Conservation (phyloP, 2,888 invertebrate species). For the Piscicola geometra region DNA sequence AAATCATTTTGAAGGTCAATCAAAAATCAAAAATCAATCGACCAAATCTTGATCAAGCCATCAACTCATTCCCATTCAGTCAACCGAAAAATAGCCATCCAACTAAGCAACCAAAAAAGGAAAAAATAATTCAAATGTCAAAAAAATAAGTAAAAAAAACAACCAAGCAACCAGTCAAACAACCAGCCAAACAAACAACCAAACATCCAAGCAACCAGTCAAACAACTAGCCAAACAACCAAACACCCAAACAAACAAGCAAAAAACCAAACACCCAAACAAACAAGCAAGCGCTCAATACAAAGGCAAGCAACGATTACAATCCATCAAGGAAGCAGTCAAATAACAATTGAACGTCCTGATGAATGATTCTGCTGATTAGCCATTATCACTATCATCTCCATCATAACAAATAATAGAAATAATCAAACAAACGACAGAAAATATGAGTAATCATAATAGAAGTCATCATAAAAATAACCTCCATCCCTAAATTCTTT, state of each 20-base stretch:
- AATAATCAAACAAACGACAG: neutral
- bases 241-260: neutral
- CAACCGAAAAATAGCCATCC: too few relatives aligned
- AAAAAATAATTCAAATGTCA: too few relatives aligned
- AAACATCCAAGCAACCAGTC: neutral
- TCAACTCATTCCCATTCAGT: too few relatives aligned
- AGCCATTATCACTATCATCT: slow-evolving; percentile 1
- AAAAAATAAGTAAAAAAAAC: too few relatives aligned
- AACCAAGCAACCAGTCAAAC: neutral
- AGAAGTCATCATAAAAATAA: neutral
- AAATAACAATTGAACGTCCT: slow-evolving; percentile 8
- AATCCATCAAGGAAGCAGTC: slow-evolving; percentile 7
- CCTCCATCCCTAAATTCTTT: neutral
- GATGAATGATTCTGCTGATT: slow-evolving; percentile 14
- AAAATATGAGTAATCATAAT: neutral
- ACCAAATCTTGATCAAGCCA: too few relatives aligned
- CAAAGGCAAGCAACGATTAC: neutral
- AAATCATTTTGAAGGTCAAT: too few relatives aligned
- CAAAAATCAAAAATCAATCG: too few relatives aligned
- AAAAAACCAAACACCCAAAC: neutral
- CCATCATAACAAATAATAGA: neutral
- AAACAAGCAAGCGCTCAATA: neutral
- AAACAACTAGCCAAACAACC: neutral
- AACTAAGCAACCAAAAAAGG: too few relatives aligned
- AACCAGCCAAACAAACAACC: neutral